Evolutionary conservation across 2,113 vertebrate genomes (phyloP), one percentile per base, ranked within the genome.

Genomic region (Sturnira hondurensis): DNA sequence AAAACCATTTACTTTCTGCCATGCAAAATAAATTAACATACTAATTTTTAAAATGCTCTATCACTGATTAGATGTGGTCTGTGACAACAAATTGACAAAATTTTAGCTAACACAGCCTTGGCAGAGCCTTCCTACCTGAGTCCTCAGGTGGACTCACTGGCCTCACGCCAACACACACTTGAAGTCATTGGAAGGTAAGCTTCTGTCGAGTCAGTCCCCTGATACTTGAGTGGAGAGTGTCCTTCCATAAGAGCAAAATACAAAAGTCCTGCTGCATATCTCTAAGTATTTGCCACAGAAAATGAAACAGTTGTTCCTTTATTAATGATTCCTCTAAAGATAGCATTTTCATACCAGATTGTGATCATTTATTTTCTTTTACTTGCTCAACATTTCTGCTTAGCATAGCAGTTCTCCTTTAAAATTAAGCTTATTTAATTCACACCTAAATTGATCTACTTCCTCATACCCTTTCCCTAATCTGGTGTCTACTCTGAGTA

Each of bases 11-110:
- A 90, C 58, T 85, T 92, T 41, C 36, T 95, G 47, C 71, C 76
- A 81, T 88, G 76, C 7, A 94, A 89, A 95, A 80, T 85, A 47
- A 84, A 87, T 92, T 94, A 92, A 87, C 84, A 52, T 52, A 50
- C 22, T 88, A 45, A 73, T 56, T 70, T 92, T 81, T 81, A 56
- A 85, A 50, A 41, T 33, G 17, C 20, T 76, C 76, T 78, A 95
- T 28, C 68, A 81, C 92, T 54, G 86, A 95, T 81, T 92, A 84
- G 76, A 71, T 61, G n/a, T 45, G n/a, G 19, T n/a, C 26, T 24
- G 43, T 76, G 22, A 91, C 14, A 91, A 77, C 3, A 83, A 76
- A 74, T 0, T 43, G 45, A 12, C 20, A 63, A 13, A 24, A 71
- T 33, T 85, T 78, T 87, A 36, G 26, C 76, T 58, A 38, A 65